Base-by-base conservation (phyloP, 2,113 vertebrate species). In the Cynocephalus volans region DNA sequence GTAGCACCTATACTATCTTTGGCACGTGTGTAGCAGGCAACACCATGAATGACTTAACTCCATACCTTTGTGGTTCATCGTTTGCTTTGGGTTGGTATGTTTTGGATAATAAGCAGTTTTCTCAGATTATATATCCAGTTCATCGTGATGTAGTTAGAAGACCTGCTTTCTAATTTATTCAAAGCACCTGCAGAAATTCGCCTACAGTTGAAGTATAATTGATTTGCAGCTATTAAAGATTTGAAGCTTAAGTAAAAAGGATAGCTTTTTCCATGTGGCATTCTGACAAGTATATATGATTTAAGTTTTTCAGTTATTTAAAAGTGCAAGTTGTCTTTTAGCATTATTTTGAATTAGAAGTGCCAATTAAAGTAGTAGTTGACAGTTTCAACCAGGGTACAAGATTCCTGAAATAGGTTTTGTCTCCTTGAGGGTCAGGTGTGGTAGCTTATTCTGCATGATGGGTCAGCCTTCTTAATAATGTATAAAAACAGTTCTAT, bases 211-310 rank as follows among this genome's bases (percentile, higher is more conserved):
- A 88, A 64, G 15, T 81, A 10, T 92, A 80, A 56, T 36, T 84
- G 70, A 18, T 87, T 64, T 64, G 8, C 33, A 87, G 45, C 58
- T 93, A 89, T 41, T 13, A 36, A 72, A 90, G 90, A 80, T 86
- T 80, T 91, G 64, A 84, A 73, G 50, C 79, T 88, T 82, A 76
- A 80, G 58, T 65, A 79, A 83, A 92, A 93, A 62, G 41, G 60
- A 76, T 60, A 75, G 52, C 52, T 69, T 92, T 86, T 64, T 33
- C 56, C 13, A 56, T 84, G 52, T 75, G 67, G 48, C 69, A n/a
- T 54, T 88, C 69, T 93, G 58, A 73, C n/a, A 93, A 79, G 18
- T 91, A 70, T 65, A 24, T 83, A 77, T 62, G 58, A 85, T 62
- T 58, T 95, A 64, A 83, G 31, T 1, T 84, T 81, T 88, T 85